These are phyloP conservation scores for Cichladusa arquata DNA, from an alignment of 2,113 vertebrate genomes.

Conservation along the genomic window DNA sequence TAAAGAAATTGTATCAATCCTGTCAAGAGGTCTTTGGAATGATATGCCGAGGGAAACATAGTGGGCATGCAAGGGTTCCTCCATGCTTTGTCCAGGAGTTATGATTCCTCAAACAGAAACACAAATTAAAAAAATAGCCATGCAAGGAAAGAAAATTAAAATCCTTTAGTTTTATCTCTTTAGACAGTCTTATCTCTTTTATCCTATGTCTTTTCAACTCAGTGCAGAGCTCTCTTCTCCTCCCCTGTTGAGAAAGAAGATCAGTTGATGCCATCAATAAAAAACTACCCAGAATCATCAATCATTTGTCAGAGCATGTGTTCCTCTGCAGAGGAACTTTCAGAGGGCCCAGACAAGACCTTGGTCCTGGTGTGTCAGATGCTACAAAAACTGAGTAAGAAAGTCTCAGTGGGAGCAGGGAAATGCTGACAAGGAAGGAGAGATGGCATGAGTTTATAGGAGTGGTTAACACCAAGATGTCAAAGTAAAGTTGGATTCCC, in stretches of 20 bases:
- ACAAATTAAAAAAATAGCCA: not conserved
- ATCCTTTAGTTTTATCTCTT: not conserved
- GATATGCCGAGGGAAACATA: not conserved
- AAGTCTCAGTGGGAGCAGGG: not conserved
- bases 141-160: not conserved
- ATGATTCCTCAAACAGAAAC: not conserved
- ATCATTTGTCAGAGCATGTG: not conserved
- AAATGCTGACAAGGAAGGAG: not conserved
- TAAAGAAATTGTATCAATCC: not conserved
- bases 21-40: not conserved
- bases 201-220: not conserved
- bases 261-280: not conserved
- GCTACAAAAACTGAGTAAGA: not conserved
- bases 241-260: not conserved
- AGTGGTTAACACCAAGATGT: not conserved
- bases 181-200: not conserved
- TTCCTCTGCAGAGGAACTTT: not conserved
- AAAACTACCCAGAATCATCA: not conserved
- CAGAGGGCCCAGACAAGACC: not conserved
- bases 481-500: not conserved
- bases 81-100: not conserved
- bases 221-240: not conserved
- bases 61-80: not conserved
- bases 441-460: not conserved
- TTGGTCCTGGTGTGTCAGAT: not conserved